Evolutionary conservation across 2,888 invertebrate genomes (phyloP), one percentile per base, ranked within the genome.

Genomic region (Protodeltote pygarga): DNA sequence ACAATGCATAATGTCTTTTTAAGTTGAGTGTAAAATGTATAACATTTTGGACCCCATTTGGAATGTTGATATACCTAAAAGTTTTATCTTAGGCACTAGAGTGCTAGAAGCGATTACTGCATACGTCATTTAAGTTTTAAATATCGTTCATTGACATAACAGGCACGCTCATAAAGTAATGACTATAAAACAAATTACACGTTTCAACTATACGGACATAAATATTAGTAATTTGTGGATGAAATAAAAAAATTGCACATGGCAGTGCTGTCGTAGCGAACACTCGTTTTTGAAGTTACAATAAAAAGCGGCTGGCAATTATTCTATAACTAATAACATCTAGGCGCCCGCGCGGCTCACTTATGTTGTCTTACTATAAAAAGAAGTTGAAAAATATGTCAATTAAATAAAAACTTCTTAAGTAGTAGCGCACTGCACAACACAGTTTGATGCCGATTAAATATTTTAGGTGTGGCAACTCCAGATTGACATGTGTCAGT

Each of bases 241-340:
- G 71, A 69, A 72, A 69, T 64, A 75, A 79, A 76, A 80, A 81
- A 86, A 88, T 90, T 90, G 91, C 89, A 89, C 90, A 83, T 89
- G 91, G 90, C 91, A 89, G 90, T 91, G 89, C 85, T 82, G 77
- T 87, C 81, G 81, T 83, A 88, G 87, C 87, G 81, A 87, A 88
- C 87, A 87, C 86, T 84, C 83, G 79, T 77, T 57, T 81, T 81
- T 79, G 80, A 85, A 78, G 75, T 84, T 86, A 85, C 81, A 85
- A 75, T 79, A 78, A 78, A 79, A 90, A 90, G 90, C 90, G 84
- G 91, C 89, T 91, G 91, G 91, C 91, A 89, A 88, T 90, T 87
- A 89, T 82, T 81, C 85, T 87, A 89, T 72, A 77, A 70, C 84
- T 88, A 89, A 77, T 84, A 86, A 89, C 84, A 85, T 83, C 83